These are phyloP conservation scores for Pimephales promelas DNA, from an alignment of 2,113 vertebrate species.

Conservation along the genomic window DNA sequence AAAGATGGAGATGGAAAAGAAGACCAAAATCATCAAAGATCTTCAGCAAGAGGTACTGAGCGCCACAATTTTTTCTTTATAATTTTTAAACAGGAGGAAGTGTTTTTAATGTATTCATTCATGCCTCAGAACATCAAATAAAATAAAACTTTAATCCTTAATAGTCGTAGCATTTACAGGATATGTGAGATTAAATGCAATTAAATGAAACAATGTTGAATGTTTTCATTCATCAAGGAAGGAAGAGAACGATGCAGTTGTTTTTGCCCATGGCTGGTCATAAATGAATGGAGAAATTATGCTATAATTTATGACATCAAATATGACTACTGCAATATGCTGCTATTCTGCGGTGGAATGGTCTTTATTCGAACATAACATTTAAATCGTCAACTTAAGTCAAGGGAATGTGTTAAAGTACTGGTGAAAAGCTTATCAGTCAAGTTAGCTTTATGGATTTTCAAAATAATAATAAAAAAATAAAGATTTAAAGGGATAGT, in stretches of 20 bases:
- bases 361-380: conserved; percentile 25
- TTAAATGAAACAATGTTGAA: conserved; percentile 1
- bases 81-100: conserved; percentile 30
- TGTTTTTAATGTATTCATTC: neutral
- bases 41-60: conserved; percentile 91
- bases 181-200: conserved; percentile 2
- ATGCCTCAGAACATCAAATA: neutral
- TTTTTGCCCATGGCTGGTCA: neutral
- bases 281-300: neutral
- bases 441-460: neutral
- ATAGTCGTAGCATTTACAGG: neutral
- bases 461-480: neutral
- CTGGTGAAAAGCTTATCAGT: conserved; percentile 27
- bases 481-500: neutral
- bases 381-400: conserved; percentile 12
- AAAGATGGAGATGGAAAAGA: conserved; percentile 97
- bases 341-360: neutral
- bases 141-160: neutral
- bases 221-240: conserved; percentile 14
- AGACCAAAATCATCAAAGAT: conserved; percentile 96
- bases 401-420: conserved; percentile 11
- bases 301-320: too few relatives aligned
- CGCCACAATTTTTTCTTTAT: neutral
- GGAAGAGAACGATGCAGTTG: neutral
- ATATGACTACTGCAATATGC: neutral